Conservation (phyloP, 2,797 vertebrate genomes). For the Hafferia zeledoni region DNA sequence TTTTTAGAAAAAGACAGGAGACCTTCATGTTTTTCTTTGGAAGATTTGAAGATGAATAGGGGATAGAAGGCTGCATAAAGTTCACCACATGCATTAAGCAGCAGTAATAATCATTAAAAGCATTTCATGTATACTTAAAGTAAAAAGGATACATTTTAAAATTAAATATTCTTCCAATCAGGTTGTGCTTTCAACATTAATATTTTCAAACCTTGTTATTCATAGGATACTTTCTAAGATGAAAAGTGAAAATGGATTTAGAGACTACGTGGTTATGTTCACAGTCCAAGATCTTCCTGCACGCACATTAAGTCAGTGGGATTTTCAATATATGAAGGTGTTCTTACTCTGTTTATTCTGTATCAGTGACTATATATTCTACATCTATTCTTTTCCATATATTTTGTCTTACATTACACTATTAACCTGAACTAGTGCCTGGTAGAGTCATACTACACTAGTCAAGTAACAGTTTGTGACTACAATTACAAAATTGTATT, state of each 20-base stretch:
- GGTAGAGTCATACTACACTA: too few species aligned
- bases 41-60: neutral
- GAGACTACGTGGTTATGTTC: neutral
- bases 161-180: neutral
- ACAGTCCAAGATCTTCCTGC: neutral
- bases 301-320: neutral
- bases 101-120: neutral
- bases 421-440: neutral
- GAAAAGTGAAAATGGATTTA: neutral
- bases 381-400: neutral
- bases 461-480: neutral
- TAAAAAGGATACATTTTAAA: neutral
- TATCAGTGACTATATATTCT: neutral
- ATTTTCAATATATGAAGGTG: neutral
- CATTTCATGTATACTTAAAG: fast-evolving
- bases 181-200: neutral
- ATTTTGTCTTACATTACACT: neutral
- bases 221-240: neutral
- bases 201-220: neutral
- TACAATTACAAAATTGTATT: neutral
- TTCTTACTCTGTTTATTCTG: neutral
- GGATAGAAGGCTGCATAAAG: neutral
- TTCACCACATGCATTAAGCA: neutral
- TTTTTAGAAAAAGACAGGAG: neutral
- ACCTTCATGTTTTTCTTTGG: neutral